Evolutionary conservation across 2,113 vertebrate genomes (phyloP), one percentile per base, ranked within the genome.

Genomic region (Noctilio leporinus): DNA sequence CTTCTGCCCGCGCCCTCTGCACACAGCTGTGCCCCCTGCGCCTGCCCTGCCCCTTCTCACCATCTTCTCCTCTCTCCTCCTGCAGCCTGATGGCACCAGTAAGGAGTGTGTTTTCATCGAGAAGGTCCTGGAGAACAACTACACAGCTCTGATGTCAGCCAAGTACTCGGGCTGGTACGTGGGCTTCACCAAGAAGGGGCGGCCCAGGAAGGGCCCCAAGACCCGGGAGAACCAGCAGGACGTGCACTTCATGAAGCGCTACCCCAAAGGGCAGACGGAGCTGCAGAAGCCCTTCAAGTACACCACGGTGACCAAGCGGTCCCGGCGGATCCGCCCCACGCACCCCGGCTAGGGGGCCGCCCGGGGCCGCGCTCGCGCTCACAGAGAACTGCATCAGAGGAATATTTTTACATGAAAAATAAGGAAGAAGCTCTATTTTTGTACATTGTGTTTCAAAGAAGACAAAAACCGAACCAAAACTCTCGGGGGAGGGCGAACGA

Each of bases 191-290:
- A 99, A 99, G 98, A 99, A 98, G 97, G 99, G 99, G 51, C 98
- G 98, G 73, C 99, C 99, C 0, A 97, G 99, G 40, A 98, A 98
- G 95, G 99, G 99, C 75, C 98, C 98, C 67, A 99, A 99, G 97
- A 99, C 99, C 35, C 98, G 98, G 72, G 98, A 99, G 96, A 99
- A 99, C 95, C 99, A 99, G 97, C 98, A 99, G 96, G 99, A 99
- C 3, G 99, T 99, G 67, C 99, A 99, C 98, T 99, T 99, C 97
- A 99, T 99, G 99, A 99, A 99, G 97, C 98, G 99, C 86, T 99
- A 99, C 97, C 99, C 99, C 84, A 99, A 99, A 94, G 99, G 99
- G 17, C 98, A 99, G 98, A 98, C 98, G 1, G 98, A 99, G 67
- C 97, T 98, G 93, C 99, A 99, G 98, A 98, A 98, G 97, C 98